Conservation (phyloP, 92 coral and sea anemone genomes). For the Epizoanthus illoricatus region DNA sequence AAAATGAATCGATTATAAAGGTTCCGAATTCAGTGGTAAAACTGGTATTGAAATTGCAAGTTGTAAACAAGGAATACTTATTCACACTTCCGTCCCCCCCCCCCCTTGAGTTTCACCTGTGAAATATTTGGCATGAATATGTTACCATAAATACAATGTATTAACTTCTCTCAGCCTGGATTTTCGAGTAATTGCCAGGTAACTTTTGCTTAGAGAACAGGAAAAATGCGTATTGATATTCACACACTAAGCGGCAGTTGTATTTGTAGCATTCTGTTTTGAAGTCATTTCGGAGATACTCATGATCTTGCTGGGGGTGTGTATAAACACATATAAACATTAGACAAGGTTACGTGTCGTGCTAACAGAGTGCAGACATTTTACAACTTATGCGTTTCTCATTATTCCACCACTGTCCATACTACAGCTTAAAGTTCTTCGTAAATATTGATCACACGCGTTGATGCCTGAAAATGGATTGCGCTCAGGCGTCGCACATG, state of each 20-base stretch:
- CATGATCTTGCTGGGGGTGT: slow-evolving; percentile 26
- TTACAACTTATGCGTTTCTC: neutral
- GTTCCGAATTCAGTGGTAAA: neutral
- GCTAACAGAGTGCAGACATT: slow-evolving; percentile 33
- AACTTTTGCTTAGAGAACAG: neutral
- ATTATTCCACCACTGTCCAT: neutral
- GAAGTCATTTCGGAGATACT: neutral
- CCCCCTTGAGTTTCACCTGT: no score
- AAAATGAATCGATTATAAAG: neutral
- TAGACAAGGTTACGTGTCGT: slow-evolving; percentile 1
- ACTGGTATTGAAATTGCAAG: neutral
- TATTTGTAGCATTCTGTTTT: neutral
- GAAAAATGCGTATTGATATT: neutral
- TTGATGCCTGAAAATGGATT: no score
- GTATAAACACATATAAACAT: slow-evolving; percentile 29
- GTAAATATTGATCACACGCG: no score
- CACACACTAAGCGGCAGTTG: neutral
- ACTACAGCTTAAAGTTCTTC: neutral
- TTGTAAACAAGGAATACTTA: no score
- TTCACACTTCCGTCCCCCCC: no score
- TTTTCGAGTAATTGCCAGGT: no score
- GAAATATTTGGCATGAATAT: no score
- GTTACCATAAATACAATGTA: no score
- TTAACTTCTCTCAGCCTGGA: no score
- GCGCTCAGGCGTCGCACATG: no score